phyloP scores from a whole-genome alignment of 2,113 vertebrate genomes.

The Elgaria multicarinata region DNA sequence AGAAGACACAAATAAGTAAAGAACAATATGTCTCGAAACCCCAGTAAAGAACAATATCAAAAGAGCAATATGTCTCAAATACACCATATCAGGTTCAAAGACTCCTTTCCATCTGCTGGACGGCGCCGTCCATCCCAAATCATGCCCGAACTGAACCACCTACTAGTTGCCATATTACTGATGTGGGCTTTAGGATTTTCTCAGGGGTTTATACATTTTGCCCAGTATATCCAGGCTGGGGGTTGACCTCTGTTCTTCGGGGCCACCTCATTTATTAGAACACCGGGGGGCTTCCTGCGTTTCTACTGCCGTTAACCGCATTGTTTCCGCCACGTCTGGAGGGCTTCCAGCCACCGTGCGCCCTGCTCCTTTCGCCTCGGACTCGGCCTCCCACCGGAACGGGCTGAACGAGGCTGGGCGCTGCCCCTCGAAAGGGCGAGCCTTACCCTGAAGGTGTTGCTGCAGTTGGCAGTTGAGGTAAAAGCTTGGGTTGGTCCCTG shows the following conservation, averaged over 20 bases:
- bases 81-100: constrained; percentile 6
- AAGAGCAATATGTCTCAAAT: too few species aligned
- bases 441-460: constrained; percentile 88
- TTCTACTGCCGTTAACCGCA: background rate
- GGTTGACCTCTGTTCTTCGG: background rate
- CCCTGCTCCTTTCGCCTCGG: too few species aligned
- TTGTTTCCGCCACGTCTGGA: background rate
- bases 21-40: too few species aligned
- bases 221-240: too few species aligned
- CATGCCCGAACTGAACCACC: background rate
- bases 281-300: too few species aligned
- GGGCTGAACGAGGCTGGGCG: background rate
- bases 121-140: background rate
- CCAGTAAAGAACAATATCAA: too few species aligned
- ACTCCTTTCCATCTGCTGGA: background rate
- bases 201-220: background rate
- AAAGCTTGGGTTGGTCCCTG: constrained; percentile 70
- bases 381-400: too few species aligned
- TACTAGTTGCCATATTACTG: background rate
- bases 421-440: background rate
- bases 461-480: constrained; percentile 85
- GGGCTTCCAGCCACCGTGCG: too few species aligned
- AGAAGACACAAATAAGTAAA: too few species aligned
- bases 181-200: background rate
- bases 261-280: background rate